Evolutionary conservation across 2,113 vertebrate genomes (phyloP), one percentile per base, ranked within the genome.

Genomic region (Microtus richardsoni): DNA sequence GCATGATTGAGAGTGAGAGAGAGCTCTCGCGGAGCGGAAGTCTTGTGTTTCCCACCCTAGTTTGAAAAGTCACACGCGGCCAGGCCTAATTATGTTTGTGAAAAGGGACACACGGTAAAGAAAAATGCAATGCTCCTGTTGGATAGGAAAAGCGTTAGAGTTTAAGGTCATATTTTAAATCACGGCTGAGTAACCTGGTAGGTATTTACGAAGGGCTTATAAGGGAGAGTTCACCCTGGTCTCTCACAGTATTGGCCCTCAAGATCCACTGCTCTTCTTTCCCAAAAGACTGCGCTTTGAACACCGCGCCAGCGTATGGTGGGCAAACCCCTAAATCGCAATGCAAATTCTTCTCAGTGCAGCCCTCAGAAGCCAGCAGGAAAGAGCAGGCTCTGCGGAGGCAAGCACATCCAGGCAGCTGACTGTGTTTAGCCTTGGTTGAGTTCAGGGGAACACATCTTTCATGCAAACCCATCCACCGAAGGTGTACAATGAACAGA

Each of bases 131-230:
- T 54, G 58, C 21, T 36, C 58, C n/a, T 10, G 62, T 66, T 68
- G 49, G 33, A 83, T 73, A 17, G 0, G 52, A 95, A 91, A 41
- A 12, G 3, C 49, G 14, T 62, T 74, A 89, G 62, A 79, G 39
- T 88, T 83, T 62, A 85, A 95, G 87, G 16, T 41, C 3, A 24
- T 2, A 11, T 93, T 93, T 93, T 75, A n/a, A 93, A 70, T 88
- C 30, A 84, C 47, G 28, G 24, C 39, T 78, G n/a, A 54, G 39
- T 74, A 83, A 24, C 33, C 39, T 44, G 36, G 16, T 62, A 24
- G 41, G 12, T 62, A 30, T 70, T 88, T 58, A 41, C 33, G 7
- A 66, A 92, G 26, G 44, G 44, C 78, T 82, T 49, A 52, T n/a
- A 24, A 85, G 54, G n/a, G 21, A 47, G 68, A 28, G 68, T 70